Evolutionary conservation across 2,888 invertebrate species (phyloP).

Genomic region (Leptopterna dolabrata): DNA sequence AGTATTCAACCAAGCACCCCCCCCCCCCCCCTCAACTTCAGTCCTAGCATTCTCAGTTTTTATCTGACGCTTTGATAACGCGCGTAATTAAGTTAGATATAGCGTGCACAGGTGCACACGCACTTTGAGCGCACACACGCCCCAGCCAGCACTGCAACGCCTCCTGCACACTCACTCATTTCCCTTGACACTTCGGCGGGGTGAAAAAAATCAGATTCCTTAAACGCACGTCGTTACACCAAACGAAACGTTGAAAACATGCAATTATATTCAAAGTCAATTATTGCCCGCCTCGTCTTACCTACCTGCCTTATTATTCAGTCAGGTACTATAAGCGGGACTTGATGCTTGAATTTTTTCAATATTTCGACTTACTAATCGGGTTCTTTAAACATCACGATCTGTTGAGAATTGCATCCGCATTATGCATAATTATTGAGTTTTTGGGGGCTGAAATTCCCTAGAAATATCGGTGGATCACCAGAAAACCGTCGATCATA

Average conservation of each 20-base stretch:
- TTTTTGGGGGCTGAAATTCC: too few species aligned
- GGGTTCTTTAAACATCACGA: too few species aligned
- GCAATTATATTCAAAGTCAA: background rate
- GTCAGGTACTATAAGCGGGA: too few species aligned
- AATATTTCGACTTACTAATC: too few species aligned
- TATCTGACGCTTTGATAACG: conserved; percentile 1
- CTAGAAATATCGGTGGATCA: too few species aligned
- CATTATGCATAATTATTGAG: too few species aligned
- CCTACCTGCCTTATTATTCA: background rate
- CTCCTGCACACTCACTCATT: background rate
- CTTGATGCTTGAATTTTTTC: too few species aligned
- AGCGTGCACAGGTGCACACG: conserved; percentile 28
- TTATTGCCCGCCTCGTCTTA: background rate
- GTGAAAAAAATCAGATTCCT: background rate
- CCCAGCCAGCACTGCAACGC: background rate
- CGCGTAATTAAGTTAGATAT: conserved; percentile 40
- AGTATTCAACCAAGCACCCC: background rate
- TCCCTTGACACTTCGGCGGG: background rate
- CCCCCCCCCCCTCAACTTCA: background rate
- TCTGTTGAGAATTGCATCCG: too few species aligned
- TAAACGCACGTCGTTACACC: background rate
- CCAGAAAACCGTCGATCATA: too few species aligned
- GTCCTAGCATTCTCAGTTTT: background rate
- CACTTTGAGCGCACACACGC: background rate
- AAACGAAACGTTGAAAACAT: conserved; percentile 7